Conservation (phyloP, 92 coral and sea anemone species). For the Parazoanthus darwini region DNA sequence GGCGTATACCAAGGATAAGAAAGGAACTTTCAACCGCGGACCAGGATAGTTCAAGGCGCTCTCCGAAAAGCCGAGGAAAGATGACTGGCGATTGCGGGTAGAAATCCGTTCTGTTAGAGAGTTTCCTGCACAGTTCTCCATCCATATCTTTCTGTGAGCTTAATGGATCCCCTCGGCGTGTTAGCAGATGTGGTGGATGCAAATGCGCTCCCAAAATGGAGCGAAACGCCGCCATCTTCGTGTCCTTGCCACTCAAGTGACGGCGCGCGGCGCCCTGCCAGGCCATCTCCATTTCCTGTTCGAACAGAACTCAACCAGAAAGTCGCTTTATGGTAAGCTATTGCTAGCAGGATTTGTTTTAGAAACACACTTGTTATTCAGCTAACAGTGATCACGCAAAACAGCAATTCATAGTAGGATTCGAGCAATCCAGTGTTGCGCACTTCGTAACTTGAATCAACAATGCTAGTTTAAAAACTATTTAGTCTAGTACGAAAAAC, state of each 20-base stretch:
- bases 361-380: too few species aligned
- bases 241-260: conserved; percentile 28
- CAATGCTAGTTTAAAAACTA: too few species aligned
- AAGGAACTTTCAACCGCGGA: too few species aligned
- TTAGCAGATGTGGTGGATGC: conserved; percentile 73
- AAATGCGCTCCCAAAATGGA: conserved; percentile 84
- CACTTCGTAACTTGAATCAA: background rate
- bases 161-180: conserved; percentile 97
- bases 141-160: background rate
- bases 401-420: too few species aligned
- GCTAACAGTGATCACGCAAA: background rate
- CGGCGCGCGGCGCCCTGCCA: conserved; percentile 9
- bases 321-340: conserved; percentile 84
- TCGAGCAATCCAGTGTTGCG: background rate
- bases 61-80: background rate
- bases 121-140: background rate
- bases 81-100: conserved; percentile 2
- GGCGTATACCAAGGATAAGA: too few species aligned
- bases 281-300: conserved; percentile 82
- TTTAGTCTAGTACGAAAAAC: too few species aligned
- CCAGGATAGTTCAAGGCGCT: too few species aligned
- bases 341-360: background rate
- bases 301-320: conserved; percentile 76
- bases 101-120: background rate
- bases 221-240: conserved; percentile 48